Conservation (phyloP, 1,140 invertebrate species). For the Vanessa atalanta region DNA sequence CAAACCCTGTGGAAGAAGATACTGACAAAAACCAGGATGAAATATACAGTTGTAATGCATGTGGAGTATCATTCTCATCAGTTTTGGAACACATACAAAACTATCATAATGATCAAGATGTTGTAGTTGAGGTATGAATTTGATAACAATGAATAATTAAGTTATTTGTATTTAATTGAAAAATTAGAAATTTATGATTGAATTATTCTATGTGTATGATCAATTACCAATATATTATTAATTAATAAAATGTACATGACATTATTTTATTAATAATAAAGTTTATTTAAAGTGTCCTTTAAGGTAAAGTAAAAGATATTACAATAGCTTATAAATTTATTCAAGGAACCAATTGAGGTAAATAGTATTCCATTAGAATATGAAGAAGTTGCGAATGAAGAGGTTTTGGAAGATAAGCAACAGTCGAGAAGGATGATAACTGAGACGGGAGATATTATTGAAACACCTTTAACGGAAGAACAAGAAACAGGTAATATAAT, state of each 20-base stretch:
- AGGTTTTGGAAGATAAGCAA: constrained; percentile 43
- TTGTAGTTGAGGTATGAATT: constrained; percentile 80
- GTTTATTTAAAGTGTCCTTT: no score
- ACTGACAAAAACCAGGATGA: constrained; percentile 62
- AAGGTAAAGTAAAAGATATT: no score
- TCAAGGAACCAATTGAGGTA: constrained; percentile 52
- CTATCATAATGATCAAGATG: constrained; percentile 85
- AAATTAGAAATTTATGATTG: no score
- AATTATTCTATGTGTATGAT: no score
- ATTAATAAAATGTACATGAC: no score
- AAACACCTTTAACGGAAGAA: constrained; percentile 27
- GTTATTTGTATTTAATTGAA: no score
- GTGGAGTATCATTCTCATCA: constrained; percentile 83
- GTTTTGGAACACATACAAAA: constrained; percentile 84
- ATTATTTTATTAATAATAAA: no score
- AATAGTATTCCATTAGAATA: constrained; percentile 42
- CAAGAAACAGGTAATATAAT: constrained; percentile 15
- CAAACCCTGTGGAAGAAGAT: constrained; percentile 33
- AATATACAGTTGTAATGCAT: constrained; percentile 84
- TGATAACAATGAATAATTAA: background rate
- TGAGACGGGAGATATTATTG: constrained; percentile 67
- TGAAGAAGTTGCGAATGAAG: constrained; percentile 38
- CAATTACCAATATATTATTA: no score
- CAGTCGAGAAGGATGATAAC: constrained; percentile 59
- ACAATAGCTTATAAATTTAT: constrained; percentile 13